Percentiles rank a stretch among this genome's conserved stretches.
Conservation (phyloP, 2,888 invertebrate species). For the Acleris emargana region DNA sequence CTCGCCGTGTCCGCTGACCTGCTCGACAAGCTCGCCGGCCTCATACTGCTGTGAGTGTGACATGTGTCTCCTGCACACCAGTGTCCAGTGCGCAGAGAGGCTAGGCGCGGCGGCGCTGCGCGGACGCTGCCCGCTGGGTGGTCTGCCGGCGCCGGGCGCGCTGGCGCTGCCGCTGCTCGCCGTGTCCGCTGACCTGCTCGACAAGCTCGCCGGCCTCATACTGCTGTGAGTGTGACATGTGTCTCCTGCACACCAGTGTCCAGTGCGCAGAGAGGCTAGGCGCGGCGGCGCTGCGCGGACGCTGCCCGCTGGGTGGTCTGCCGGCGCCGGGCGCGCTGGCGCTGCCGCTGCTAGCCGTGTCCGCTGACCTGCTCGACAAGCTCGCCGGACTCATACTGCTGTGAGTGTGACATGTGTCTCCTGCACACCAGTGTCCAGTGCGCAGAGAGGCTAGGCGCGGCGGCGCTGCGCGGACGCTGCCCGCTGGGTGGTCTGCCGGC, state of each 20-base stretch:
- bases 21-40: conserved; percentile 54
- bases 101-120: conserved; percentile 33
- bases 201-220: conserved; percentile 56
- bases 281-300: conserved; percentile 22
- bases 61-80: conserved; percentile 8
- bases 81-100: conserved; percentile 38
- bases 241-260: conserved; percentile 24
- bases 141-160: conserved; percentile 42
- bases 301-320: conserved; percentile 35
- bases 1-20: conserved; percentile 49
- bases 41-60: conserved; percentile 61
- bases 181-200: conserved; percentile 53
- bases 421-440: too few species aligned
- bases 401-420: conserved; percentile 52
- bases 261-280: conserved; percentile 39
- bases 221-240: conserved; percentile 54
- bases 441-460: too few species aligned
- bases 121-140: conserved; percentile 30
- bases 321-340: conserved; percentile 45
- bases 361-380: conserved; percentile 55
- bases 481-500: too few species aligned
- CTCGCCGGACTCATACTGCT: conserved; percentile 56
- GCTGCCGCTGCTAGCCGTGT: conserved; percentile 46
- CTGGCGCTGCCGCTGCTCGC: conserved; percentile 47
- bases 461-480: too few species aligned